Conservation (phyloP, 2,888 invertebrate genomes). For the Leucophenga montana region DNA sequence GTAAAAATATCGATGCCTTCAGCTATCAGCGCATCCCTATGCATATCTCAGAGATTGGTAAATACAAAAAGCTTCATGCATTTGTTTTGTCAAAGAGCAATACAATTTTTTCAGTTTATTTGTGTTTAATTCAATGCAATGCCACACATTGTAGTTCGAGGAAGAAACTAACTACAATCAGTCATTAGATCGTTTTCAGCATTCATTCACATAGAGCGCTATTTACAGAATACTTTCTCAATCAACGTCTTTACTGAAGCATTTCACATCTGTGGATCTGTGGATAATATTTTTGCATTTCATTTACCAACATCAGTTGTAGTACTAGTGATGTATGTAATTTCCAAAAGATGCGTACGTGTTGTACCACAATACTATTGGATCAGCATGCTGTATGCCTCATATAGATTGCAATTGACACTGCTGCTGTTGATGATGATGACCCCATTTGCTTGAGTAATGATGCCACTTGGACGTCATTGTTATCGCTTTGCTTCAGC, state of each 20-base stretch:
- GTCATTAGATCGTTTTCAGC: too few species aligned
- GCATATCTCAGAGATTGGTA: too few species aligned
- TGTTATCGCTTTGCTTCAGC: constrained; percentile 15
- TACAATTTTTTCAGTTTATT: too few species aligned
- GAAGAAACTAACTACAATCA: too few species aligned
- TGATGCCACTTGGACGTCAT: constrained; percentile 57
- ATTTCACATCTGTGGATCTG: constrained; percentile 39
- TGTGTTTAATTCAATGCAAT: too few species aligned
- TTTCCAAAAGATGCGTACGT: constrained; percentile 46
- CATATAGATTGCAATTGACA: neutral
- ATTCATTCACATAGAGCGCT: too few species aligned
- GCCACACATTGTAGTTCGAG: too few species aligned
- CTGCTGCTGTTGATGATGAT: constrained; percentile 50
- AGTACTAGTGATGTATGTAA: neutral
- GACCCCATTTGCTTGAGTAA: constrained; percentile 66
- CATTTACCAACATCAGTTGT: constrained; percentile 58
- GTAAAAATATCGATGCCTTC: too few species aligned
- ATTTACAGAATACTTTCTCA: neutral
- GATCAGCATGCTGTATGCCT: constrained; percentile 43
- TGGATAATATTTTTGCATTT: constrained; percentile 66
- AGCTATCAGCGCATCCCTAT: too few species aligned
- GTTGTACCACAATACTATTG: constrained; percentile 24
- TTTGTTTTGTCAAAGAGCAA: too few species aligned
- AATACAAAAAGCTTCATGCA: too few species aligned
- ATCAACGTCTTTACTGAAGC: constrained; percentile 21